These are phyloP conservation scores for Cacoxenus indagator DNA, from an alignment of 2,888 invertebrate genomes.

Conservation along the genomic window DNA sequence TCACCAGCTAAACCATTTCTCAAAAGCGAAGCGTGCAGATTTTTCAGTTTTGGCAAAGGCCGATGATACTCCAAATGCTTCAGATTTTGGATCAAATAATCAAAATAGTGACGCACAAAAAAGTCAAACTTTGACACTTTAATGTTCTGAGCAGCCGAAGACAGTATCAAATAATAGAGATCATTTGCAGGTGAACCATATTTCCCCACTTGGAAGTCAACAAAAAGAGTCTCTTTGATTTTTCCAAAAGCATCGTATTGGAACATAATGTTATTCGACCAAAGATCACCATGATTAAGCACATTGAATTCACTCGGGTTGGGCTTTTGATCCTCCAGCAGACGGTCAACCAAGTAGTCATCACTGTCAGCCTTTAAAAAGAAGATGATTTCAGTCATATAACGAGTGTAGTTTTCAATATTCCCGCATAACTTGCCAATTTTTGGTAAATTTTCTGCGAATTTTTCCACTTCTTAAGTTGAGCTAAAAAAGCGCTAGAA, in stretches of 20 bases:
- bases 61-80: slow-evolving; percentile 64
- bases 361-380: slow-evolving; percentile 53
- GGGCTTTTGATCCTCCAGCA: slow-evolving; percentile 52
- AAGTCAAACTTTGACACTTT: slow-evolving; percentile 66
- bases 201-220: slow-evolving; percentile 64
- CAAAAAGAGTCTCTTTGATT: slow-evolving; percentile 59
- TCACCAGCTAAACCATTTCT: slow-evolving; percentile 65
- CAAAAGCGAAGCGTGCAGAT: slow-evolving; percentile 58
- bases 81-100: slow-evolving; percentile 63
- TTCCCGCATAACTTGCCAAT: slow-evolving; percentile 44
- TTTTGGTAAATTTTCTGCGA: slow-evolving; percentile 56
- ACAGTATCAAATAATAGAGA: slow-evolving; percentile 59
- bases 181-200: slow-evolving; percentile 61
- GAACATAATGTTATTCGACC: slow-evolving; percentile 67
- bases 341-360: slow-evolving; percentile 57
- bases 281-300: slow-evolving; percentile 66
- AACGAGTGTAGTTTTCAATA: slow-evolving; percentile 33
- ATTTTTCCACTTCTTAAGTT: slow-evolving; percentile 65
- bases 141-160: slow-evolving; percentile 56
- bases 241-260: slow-evolving; percentile 64
- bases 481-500: slow-evolving; percentile 53
- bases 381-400: slow-evolving; percentile 6
- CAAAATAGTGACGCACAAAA: slow-evolving; percentile 64
- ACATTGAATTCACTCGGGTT: slow-evolving; percentile 62
- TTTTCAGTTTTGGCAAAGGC: slow-evolving; percentile 63